A percentile compares a stretch with the other conserved stretches of the same genome.
Conservation (phyloP, 1,140 invertebrate genomes). For the Drosophila sturtevanti region DNA sequence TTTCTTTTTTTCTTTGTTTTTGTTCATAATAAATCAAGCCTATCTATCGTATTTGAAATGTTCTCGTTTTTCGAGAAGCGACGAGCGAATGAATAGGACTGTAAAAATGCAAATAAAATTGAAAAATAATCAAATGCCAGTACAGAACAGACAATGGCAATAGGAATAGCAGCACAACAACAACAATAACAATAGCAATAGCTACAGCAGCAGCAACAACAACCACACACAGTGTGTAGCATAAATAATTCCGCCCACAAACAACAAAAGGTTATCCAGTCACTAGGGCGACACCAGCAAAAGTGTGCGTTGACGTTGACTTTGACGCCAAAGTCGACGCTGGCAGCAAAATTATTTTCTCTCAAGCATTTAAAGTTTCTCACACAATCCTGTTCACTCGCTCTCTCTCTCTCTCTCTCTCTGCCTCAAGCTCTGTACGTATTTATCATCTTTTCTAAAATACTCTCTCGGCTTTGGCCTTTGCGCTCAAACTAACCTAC, state of each 20-base stretch:
- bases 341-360: constrained; percentile 17
- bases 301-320: constrained; percentile 33
- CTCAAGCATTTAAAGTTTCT: not conserved
- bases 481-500: constrained; percentile 69
- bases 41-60: constrained; percentile 22
- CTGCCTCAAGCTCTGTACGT: not conserved
- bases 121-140: constrained; percentile 68
- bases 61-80: not conserved
- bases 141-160: not conserved
- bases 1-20: not conserved
- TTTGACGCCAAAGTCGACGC: constrained; percentile 9
- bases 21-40: constrained; percentile 58
- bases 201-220: constrained; percentile 30
- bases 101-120: constrained; percentile 70
- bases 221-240: constrained; percentile 65
- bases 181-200: constrained; percentile 20
- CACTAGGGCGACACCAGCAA: constrained; percentile 69
- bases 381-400: constrained; percentile 1
- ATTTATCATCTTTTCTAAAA: too few relatives aligned
- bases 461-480: constrained; percentile 3
- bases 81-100: constrained; percentile 7
- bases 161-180: constrained; percentile 10
- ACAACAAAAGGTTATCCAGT: constrained; percentile 73
- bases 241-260: constrained; percentile 79
- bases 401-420: not conserved